Evolutionary conservation across 2,113 vertebrate genomes (phyloP).

Genomic region (Pseudorhombus dupliciocellatus): DNA sequence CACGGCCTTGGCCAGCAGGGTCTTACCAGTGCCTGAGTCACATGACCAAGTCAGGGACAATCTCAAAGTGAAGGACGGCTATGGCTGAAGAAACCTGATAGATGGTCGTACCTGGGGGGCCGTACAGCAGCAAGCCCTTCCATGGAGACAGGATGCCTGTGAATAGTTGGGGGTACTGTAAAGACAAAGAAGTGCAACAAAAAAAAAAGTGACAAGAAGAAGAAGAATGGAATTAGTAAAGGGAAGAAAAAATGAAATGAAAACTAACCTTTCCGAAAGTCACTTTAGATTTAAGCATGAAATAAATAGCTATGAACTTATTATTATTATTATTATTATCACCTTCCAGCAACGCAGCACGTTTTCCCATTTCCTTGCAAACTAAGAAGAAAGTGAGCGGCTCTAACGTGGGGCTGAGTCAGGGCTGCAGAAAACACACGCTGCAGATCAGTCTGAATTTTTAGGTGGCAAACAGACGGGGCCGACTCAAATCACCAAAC

Average conservation of each 20-base stretch:
- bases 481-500: conserved; percentile 42
- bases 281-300: background rate
- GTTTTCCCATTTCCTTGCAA: background rate
- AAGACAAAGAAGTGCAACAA: conserved; percentile 2
- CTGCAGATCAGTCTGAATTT: conserved; percentile 77
- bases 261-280: too few species aligned
- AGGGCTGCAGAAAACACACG: conserved; percentile 44
- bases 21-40: conserved; percentile 91
- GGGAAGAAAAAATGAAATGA: background rate
- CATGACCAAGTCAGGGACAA: background rate
- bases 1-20: conserved; percentile 95
- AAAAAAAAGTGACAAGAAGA: background rate
- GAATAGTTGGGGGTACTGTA: conserved; percentile 93
- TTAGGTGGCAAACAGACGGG: conserved; percentile 33
- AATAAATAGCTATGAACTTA: background rate
- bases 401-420: conserved; percentile 23
- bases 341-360: conserved; percentile 7
- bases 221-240: background rate
- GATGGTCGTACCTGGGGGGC: conserved; percentile 88
- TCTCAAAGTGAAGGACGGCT: background rate
- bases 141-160: conserved; percentile 95
- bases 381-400: conserved; percentile 16
- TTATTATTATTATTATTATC: too few species aligned
- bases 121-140: conserved; percentile 94
- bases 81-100: background rate